Evolutionary conservation across 2,113 vertebrate species (phyloP).

Genomic region (Seriola rivoliana): DNA sequence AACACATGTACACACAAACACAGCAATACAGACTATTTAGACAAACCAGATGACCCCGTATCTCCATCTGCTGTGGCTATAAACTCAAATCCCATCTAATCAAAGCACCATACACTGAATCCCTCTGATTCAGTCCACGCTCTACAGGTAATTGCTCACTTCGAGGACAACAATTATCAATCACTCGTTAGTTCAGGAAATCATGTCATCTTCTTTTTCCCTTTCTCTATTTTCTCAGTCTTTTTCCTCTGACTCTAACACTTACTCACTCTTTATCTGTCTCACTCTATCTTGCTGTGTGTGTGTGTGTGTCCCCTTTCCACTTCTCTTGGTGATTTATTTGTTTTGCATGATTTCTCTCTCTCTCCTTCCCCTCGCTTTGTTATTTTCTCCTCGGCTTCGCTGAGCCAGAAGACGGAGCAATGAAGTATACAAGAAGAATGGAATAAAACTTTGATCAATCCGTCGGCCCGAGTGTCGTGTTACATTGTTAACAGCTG

Average conservation of each 20-base stretch:
- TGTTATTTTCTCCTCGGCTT: background rate
- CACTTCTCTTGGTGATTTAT: conserved; percentile 36
- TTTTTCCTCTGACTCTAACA: background rate
- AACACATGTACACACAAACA: conserved; percentile 42
- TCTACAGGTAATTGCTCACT: conserved; percentile 21
- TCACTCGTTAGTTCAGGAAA: conserved; percentile 23
- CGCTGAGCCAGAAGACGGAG: background rate
- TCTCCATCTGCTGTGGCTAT: conserved; percentile 42
- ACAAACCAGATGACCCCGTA: conserved; percentile 49
- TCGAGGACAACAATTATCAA: conserved; percentile 40
- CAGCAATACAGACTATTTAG: conserved; percentile 31
- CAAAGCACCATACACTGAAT: conserved; percentile 8
- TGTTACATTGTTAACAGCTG: background rate
- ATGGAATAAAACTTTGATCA: background rate
- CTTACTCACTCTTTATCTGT: background rate
- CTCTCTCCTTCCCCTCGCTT: background rate
- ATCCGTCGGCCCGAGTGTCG: background rate
- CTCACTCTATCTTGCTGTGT: background rate
- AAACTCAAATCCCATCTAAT: conserved; percentile 27
- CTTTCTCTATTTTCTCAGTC: background rate
- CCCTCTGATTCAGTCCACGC: conserved; percentile 6
- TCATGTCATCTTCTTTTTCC: background rate
- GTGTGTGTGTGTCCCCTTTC: conserved; percentile 1
- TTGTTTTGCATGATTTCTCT: conserved; percentile 43
- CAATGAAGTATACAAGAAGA: background rate